Conservation (phyloP, 2,888 invertebrate genomes). For the Melangyna quadrimaculata region DNA sequence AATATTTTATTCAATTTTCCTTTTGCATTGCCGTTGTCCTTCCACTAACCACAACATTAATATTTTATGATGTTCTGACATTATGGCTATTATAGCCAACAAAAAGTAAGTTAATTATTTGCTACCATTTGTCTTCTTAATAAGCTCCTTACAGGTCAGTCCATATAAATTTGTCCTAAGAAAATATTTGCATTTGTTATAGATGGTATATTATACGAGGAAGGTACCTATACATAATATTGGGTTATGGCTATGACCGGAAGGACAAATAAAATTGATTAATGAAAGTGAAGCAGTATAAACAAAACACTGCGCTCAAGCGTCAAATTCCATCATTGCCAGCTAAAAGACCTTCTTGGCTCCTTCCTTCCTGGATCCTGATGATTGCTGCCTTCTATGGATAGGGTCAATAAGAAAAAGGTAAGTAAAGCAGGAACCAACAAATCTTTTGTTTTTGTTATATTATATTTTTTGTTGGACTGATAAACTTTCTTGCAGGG, state of each 20-base stretch:
- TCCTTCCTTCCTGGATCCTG: not conserved
- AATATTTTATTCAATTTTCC: conserved; percentile 19
- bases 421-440: not conserved
- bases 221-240: not conserved
- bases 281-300: conserved; percentile 25
- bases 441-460: not conserved
- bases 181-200: conserved; percentile 32
- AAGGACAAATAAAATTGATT: conserved; percentile 29
- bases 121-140: conserved; percentile 29
- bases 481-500: not conserved
- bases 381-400: not conserved
- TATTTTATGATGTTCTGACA: conserved; percentile 22
- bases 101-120: conserved; percentile 35
- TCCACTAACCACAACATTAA: not conserved
- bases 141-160: conserved; percentile 20
- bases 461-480: not conserved
- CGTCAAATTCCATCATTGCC: conserved; percentile 28
- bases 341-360: not conserved
- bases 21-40: not conserved
- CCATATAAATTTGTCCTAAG: conserved; percentile 34
- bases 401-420: not conserved
- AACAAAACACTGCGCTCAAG: conserved; percentile 27
- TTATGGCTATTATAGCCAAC: conserved; percentile 4
- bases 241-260: not conserved
- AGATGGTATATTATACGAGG: no score